Evolutionary conservation across 2,888 invertebrate genomes (phyloP).

Genomic region (Dynastes maya): DNA sequence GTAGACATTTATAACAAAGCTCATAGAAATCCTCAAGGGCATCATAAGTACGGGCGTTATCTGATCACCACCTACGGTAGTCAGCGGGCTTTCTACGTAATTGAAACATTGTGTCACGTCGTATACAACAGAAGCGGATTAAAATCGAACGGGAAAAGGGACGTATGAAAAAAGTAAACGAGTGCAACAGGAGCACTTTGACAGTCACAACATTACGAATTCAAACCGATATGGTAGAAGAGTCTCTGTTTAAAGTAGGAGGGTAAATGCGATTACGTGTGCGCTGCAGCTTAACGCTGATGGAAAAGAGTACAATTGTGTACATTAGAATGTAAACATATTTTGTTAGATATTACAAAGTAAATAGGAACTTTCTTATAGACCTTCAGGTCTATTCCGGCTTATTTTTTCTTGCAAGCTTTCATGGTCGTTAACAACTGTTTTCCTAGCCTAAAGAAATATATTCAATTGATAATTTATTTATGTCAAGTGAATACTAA

Average conservation of each 20-base stretch:
- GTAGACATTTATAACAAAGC: conserved; percentile 20
- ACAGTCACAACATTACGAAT: conserved; percentile 25
- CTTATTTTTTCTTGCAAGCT: too few species aligned
- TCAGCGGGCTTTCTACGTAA: conserved; percentile 35
- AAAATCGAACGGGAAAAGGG: conserved; percentile 21
- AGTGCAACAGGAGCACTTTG: conserved; percentile 31
- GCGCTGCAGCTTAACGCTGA: conserved; percentile 36
- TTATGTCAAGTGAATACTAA: too few species aligned
- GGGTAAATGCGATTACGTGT: conserved; percentile 50
- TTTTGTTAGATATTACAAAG: too few species aligned
- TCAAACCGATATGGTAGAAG: conserved; percentile 37
- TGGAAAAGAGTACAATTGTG: conserved; percentile 38
- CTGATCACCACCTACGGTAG: conserved; percentile 40
- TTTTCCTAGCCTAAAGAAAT: too few species aligned
- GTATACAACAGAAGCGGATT: conserved; percentile 37
- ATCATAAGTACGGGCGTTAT: conserved; percentile 24
- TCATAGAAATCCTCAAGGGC: conserved; percentile 16
- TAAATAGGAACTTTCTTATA: too few species aligned
- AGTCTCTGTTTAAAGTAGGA: conserved; percentile 38
- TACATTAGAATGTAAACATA: too few species aligned
- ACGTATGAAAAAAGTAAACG: conserved; percentile 19
- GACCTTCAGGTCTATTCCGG: too few species aligned
- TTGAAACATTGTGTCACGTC: conserved; percentile 45
- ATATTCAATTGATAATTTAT: too few species aligned
- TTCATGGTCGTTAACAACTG: too few species aligned